Percentiles rank a stretch among this genome's conserved stretches.
These are phyloP conservation scores for Drosophila yooni DNA, from an alignment of 2,888 invertebrate genomes.

Conservation along the genomic window DNA sequence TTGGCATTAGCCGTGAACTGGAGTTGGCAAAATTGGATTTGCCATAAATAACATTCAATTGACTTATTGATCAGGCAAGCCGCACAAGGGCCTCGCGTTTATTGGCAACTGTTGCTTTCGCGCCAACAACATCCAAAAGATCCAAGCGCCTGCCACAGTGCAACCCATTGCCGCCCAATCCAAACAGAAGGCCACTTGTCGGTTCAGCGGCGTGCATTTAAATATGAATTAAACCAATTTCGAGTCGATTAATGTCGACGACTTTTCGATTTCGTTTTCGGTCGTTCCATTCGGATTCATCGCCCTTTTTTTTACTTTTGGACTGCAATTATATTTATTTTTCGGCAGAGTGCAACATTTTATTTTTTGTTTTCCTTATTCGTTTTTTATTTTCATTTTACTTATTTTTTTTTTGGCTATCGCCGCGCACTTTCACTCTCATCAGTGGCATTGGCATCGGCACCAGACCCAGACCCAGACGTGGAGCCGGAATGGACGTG, in stretches of 20 bases:
- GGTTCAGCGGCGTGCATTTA: constrained; percentile 66
- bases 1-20: constrained; percentile 34
- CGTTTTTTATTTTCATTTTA: constrained; percentile 15
- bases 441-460: constrained; percentile 20
- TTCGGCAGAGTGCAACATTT: constrained; percentile 38
- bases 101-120: constrained; percentile 66
- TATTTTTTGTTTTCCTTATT: constrained; percentile 29
- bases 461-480: constrained; percentile 2
- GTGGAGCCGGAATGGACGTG: constrained; percentile 24
- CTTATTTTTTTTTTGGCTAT: constrained; percentile 46
- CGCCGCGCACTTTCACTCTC: constrained; percentile 65
- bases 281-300: constrained; percentile 34
- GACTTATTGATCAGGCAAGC: constrained; percentile 55
- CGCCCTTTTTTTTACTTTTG: constrained; percentile 48
- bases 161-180: constrained; percentile 11
- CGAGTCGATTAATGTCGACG: constrained; percentile 81
- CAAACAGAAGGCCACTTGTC: constrained; percentile 56
- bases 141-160: constrained; percentile 9
- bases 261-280: constrained; percentile 53
- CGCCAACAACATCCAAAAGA: constrained; percentile 10
- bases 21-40: constrained; percentile 54
- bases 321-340: constrained; percentile 74
- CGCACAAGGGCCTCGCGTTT: constrained; percentile 11
- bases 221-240: constrained; percentile 83
- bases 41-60: constrained; percentile 70